Base-by-base conservation (phyloP, 2,797 vertebrate genomes). In the Schizothorax lantsangensis region DNA sequence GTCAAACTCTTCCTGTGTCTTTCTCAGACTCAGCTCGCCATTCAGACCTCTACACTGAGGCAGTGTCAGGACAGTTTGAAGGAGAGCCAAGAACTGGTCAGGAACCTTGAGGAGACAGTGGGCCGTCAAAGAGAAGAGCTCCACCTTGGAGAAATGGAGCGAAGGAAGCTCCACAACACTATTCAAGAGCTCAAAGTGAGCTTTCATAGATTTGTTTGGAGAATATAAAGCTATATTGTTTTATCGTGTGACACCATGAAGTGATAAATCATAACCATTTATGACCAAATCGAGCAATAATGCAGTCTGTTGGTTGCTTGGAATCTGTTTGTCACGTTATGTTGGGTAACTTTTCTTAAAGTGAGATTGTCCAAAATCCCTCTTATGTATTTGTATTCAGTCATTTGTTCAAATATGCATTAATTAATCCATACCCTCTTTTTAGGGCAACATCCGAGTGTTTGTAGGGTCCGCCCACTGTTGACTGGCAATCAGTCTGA, bases 371-470 rank as follows among this genome's bases (percentile, higher is more conserved):
- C 45, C 47, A 33, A 62, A 59, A 62, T n/a, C 7, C 59, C 54
- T 40, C 36, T 40, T 4, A 21, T 40, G 21, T 71, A 23, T 26
- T 79, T 3, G 23, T 38, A 17, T 49, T 17, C n/a, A 23, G 8
- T 15, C 1, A 15, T 21, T 15, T 17, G 5, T 54, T 6, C 15
- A 73, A 15, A 10, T 21, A n/a, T 68, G 26, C 43, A 49, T 30
- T 21, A 6, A 75, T 84, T 36, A 12, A 43, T 66, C 7, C 2
- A 26, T 15, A 12, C n/a, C 2, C 43, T 17, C 6, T 23, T 5
- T 78, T 3, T 88, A 97, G 96, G 97, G 97, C 0, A 98, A 98
- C 64, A 98, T 98, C 90, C 94, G 97, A 0, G 97, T 98, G 0
- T 98, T 98, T 98, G 97, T 90, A 91, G 97, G 47, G 96, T 98